Percentiles rank a stretch among this genome's conserved stretches.
Conservation (phyloP, 92 coral and sea anemone genomes). For the Palythoa grandiflora region DNA sequence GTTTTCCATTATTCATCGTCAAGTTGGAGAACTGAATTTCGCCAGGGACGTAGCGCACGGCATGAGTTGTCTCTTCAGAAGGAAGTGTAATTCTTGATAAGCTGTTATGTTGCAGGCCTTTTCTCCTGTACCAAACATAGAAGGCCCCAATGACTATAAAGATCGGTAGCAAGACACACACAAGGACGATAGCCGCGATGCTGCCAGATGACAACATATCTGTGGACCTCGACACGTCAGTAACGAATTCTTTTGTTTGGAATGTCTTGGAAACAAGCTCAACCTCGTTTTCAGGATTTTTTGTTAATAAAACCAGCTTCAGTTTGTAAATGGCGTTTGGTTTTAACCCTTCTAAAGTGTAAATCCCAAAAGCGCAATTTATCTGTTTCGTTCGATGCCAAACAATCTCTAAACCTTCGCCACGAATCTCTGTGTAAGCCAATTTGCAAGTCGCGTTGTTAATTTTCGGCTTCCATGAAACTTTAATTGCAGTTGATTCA, state of each 20-base stretch:
- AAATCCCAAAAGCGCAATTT: neutral
- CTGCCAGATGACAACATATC: slow-evolving; percentile 5
- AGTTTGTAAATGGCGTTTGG: neutral
- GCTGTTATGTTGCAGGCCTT: neutral
- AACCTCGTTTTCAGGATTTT: neutral
- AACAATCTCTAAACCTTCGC: neutral
- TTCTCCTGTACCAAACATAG: neutral
- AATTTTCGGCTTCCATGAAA: slow-evolving; percentile 14
- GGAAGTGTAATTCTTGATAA: neutral
- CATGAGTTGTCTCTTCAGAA: neutral
- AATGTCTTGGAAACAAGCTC: slow-evolving; percentile 31
- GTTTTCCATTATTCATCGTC: neutral
- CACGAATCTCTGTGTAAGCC: neutral
- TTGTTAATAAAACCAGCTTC: slow-evolving; percentile 11
- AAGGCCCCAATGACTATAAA: neutral
- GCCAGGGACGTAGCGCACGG: slow-evolving; percentile 15
- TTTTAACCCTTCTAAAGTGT: slow-evolving; percentile 15
- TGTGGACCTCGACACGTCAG: neutral
- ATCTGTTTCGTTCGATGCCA: slow-evolving; percentile 14
- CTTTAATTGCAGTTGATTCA: neutral
- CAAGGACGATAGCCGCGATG: neutral
- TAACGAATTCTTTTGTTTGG: neutral
- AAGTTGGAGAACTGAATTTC: neutral
- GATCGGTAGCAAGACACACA: neutral
- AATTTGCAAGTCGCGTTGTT: neutral